These are phyloP conservation scores for Rotaria macrura DNA, from an alignment of 2,888 invertebrate genomes.

Conservation along the genomic window DNA sequence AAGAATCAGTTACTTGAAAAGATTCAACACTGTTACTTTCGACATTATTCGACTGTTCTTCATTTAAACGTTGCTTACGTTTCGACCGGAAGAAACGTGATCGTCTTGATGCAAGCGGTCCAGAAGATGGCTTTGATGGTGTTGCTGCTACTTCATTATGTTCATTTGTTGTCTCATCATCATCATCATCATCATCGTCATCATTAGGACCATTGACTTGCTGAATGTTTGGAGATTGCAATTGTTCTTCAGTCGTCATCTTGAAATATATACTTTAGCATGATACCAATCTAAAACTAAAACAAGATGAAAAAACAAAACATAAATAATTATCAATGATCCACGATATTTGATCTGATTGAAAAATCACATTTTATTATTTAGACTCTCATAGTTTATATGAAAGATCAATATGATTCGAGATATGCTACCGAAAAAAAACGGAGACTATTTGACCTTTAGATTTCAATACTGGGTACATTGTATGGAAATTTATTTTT, in stretches of 20 bases:
- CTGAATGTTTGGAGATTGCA: not conserved
- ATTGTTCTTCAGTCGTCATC: not conserved
- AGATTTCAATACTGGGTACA: too few relatives aligned
- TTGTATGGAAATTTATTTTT: not conserved
- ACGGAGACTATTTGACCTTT: too few relatives aligned
- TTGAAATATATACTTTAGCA: not conserved
- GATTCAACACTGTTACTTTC: not conserved
- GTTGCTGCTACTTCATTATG: not conserved
- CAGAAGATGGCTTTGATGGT: not conserved
- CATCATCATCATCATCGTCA: not conserved
- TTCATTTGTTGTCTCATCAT: not conserved
- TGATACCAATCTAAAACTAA: not conserved
- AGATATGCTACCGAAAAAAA: too few relatives aligned
- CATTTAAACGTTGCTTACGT: not conserved
- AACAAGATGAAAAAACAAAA: not conserved
- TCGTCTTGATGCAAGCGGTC: not conserved
- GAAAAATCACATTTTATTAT: too few relatives aligned
- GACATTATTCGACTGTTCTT: not conserved
- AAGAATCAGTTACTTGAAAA: not conserved
- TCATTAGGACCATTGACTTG: not conserved
- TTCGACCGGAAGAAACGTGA: not conserved
- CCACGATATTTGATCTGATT: too few relatives aligned
- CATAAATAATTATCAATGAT: not conserved
- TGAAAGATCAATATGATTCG: too few relatives aligned
- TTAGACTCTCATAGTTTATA: too few relatives aligned